Percentiles rank a stretch among this genome's conserved stretches.
These are phyloP conservation scores for Tautogolabrus adspersus DNA, from an alignment of 2,113 vertebrate genomes.

Conservation along the genomic window DNA sequence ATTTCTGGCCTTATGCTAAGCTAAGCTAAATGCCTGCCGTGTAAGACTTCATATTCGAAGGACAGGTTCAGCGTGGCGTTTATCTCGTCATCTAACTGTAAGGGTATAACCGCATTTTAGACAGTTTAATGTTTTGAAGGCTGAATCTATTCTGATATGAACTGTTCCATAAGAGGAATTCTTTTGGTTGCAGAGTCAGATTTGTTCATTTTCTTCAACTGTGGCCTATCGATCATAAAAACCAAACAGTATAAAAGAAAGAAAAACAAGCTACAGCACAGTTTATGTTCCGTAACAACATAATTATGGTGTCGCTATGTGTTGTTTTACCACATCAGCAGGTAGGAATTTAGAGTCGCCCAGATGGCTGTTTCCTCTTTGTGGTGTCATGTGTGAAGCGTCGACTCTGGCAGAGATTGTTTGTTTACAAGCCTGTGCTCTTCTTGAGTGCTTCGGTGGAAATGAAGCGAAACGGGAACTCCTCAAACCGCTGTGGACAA, in stretches of 20 bases:
- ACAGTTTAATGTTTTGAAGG: no score
- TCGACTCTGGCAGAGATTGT: conserved; percentile 15
- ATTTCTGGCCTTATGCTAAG: neutral
- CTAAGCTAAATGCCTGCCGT: neutral
- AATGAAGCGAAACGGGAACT: conserved; percentile 41
- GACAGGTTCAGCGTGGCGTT: no score
- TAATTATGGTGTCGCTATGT: conserved; percentile 31
- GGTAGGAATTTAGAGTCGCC: conserved; percentile 7
- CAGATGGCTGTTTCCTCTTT: conserved; percentile 20
- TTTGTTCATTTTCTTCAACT: neutral
- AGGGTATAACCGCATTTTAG: no score
- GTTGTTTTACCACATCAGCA: conserved; percentile 33
- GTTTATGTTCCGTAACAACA: conserved; percentile 16
- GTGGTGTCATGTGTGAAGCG: conserved; percentile 42
- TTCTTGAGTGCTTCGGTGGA: conserved; percentile 17
- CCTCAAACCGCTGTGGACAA: conserved; percentile 28
- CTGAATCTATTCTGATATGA: no score
- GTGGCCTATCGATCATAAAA: neutral
- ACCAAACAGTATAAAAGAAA: neutral
- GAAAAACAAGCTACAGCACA: conserved; percentile 8
- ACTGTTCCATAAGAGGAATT: no score
- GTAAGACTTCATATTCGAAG: neutral
- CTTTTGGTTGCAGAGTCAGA: neutral
- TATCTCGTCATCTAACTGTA: no score
- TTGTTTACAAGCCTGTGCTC: conserved; percentile 33